phyloP scores from a whole-genome alignment of 1,140 invertebrate species.

The Megalonaias nervosa region DNA sequence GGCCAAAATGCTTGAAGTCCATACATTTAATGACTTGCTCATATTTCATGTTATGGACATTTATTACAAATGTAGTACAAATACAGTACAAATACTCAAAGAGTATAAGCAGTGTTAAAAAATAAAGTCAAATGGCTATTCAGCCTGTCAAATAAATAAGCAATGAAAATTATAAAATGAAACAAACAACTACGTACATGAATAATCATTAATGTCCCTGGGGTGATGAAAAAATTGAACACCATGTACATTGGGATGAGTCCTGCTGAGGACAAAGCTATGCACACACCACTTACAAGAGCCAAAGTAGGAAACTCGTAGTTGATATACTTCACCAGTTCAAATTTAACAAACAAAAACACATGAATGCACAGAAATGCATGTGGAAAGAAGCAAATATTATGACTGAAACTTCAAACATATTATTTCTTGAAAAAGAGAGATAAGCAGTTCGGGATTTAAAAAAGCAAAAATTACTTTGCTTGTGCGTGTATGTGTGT shows the following conservation, averaged over 20 bases:
- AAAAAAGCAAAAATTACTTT: too few species aligned
- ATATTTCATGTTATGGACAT: neutral
- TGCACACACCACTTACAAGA: constrained; percentile 94
- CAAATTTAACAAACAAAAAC: constrained; percentile 85
- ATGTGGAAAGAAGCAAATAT: neutral
- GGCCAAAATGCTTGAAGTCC: neutral
- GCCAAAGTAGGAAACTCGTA: constrained; percentile 95
- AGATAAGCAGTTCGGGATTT: too few species aligned
- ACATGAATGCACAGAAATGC: constrained; percentile 90
- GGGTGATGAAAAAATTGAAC: constrained; percentile 85
- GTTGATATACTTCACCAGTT: too few species aligned
- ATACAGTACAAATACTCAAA: too few species aligned
- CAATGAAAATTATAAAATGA: neutral
- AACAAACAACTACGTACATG: constrained; percentile 77
- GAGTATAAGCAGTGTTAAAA: neutral
- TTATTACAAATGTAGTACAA: neutral
- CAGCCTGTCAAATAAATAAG: neutral
- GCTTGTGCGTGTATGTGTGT: too few species aligned
- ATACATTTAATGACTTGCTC: neutral
- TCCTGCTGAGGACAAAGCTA: constrained; percentile 89
- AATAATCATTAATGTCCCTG: constrained; percentile 80
- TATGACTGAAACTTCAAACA: too few species aligned
- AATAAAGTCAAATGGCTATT: neutral
- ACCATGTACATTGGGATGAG: constrained; percentile 96
- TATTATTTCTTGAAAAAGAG: too few species aligned